Percentiles rank a stretch among this genome's conserved stretches.
These are phyloP conservation scores for Osmerus mordax DNA, from an alignment of 2,113 vertebrate species.

Conservation along the genomic window DNA sequence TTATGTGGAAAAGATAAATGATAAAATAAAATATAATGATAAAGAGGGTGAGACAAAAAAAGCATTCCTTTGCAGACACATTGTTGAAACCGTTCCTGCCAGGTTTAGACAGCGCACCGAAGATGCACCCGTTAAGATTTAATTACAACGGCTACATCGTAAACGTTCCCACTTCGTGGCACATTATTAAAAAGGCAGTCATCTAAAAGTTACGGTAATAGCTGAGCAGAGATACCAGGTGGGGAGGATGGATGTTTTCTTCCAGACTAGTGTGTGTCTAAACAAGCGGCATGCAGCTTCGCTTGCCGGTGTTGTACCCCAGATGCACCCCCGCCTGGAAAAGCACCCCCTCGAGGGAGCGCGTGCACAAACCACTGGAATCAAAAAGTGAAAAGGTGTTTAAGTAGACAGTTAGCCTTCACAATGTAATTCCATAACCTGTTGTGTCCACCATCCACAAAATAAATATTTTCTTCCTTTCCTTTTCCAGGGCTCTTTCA, in stretches of 20 bases:
- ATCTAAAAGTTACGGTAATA: background rate
- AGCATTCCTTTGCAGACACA: background rate
- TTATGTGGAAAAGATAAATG: no score
- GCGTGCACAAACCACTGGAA: no score
- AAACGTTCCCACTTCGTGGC: background rate
- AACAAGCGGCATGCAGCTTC: conserved; percentile 12
- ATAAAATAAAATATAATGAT: no score
- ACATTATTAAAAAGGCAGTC: background rate
- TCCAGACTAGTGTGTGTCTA: conserved; percentile 10
- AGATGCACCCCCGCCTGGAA: conserved; percentile 1
- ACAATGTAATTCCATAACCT: no score
- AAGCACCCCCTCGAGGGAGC: background rate
- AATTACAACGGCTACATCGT: background rate
- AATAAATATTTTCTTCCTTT: no score
- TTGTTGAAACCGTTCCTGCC: background rate
- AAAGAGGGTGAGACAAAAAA: background rate
- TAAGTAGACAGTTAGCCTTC: no score
- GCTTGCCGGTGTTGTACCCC: background rate
- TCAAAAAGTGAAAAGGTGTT: no score
- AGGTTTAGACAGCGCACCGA: background rate
- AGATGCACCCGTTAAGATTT: background rate
- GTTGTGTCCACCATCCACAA: no score
- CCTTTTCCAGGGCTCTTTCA: background rate
- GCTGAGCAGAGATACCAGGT: background rate
- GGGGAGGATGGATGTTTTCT: background rate